Conservation (phyloP, 2,113 vertebrate species). For the Channa argus region DNA sequence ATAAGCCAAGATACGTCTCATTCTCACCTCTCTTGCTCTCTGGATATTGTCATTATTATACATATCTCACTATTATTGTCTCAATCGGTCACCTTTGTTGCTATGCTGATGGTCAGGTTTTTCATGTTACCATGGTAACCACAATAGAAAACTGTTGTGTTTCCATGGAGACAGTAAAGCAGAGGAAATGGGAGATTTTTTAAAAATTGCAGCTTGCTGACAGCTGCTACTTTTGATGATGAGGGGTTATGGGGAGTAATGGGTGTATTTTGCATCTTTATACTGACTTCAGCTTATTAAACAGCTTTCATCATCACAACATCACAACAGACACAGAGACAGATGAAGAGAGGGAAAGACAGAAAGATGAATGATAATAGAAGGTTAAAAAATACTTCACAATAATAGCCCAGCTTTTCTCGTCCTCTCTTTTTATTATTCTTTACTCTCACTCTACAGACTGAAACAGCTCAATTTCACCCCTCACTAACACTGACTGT, state of each 20-base stretch:
- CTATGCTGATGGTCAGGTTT: background rate
- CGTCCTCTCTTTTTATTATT: conserved; percentile 24
- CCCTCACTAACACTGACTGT: conserved; percentile 44
- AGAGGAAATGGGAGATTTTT: background rate
- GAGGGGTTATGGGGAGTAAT: background rate
- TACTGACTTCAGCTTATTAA: conserved; percentile 38
- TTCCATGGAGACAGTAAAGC: conserved; percentile 24
- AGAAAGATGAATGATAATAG: conserved; percentile 12
- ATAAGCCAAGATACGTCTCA: no score
- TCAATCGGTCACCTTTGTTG: background rate
- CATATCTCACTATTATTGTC: background rate
- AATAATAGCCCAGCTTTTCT: conserved; percentile 8
- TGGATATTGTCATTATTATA: no score
- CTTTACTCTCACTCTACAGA: conserved; percentile 40
- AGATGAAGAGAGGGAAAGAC: background rate
- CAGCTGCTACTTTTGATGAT: background rate
- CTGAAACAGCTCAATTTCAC: conserved; percentile 67
- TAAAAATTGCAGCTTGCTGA: conserved; percentile 24
- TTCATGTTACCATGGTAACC: background rate
- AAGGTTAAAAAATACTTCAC: conserved; percentile 18
- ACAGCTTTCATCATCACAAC: conserved; percentile 39
- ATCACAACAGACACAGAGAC: conserved; percentile 1
- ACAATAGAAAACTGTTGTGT: conserved; percentile 4
- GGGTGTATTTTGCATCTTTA: conserved; percentile 10
- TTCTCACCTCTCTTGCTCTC: no score